Evolutionary conservation across 2,113 vertebrate genomes (phyloP).

Genomic region (Casuarius casuarius): DNA sequence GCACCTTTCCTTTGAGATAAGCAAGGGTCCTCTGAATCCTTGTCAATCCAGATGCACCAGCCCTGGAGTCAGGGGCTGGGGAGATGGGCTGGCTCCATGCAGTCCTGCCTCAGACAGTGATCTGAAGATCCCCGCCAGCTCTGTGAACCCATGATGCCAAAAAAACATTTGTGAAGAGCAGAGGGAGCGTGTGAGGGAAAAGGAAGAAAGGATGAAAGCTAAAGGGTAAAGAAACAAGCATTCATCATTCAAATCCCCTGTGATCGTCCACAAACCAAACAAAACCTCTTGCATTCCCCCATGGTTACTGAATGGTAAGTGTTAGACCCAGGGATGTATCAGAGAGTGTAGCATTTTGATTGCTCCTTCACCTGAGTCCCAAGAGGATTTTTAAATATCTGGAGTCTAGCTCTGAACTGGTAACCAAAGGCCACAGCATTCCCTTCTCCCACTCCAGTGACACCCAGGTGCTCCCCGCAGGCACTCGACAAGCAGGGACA

Average conservation of each 20-base stretch:
- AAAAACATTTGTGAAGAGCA: background rate
- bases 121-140: background rate
- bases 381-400: background rate
- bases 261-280: background rate
- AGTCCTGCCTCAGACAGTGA: background rate
- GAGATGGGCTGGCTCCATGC: background rate
- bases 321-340: background rate
- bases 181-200: background rate
- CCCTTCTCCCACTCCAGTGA: rapidly evolving
- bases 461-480: background rate
- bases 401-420: background rate
- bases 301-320: background rate
- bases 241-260: background rate
- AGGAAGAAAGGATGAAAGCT: background rate
- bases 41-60: background rate
- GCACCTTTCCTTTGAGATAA: background rate
- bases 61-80: background rate
- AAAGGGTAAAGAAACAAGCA: background rate
- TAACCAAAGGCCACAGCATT: background rate
- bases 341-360: background rate
- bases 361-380: background rate
- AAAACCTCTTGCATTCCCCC: background rate
- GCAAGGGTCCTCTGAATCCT: background rate
- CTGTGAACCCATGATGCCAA: background rate
- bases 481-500: background rate